Evolutionary conservation across 2,888 invertebrate species (phyloP), one percentile per base, ranked within the genome.

Genomic region (Latheticus oryzae): DNA sequence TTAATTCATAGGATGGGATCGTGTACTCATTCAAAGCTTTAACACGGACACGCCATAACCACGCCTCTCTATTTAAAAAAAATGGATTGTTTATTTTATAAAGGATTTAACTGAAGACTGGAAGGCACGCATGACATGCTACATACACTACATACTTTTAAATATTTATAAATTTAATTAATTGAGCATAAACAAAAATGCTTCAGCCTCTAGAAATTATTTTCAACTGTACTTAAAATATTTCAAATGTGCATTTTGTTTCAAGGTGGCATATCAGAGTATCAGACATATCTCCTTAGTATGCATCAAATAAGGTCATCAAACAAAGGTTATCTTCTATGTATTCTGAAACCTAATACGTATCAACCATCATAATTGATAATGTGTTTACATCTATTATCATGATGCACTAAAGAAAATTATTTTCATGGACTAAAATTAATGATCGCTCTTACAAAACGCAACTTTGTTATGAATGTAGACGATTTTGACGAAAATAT

Each of bases 51-150:
- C 62, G 61, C 58, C 59, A 62, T 53, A 11, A 33, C 60, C 63
- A 63, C 65, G 63, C 63, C 63, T 54, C 37, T 16, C 33, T 42
- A 50, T 38, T 53, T 42, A 57, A 59, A 63, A n/a, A n/a, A 63
- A 65, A 60, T 57, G 52, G 52, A 60, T 62, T 65, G 63, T 65
- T 62, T 61, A 62, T 63, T 63, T 62, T 59, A 59, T 58, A 57
- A 54, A 63, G 56, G 60, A 63, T 65, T 63, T 60, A 58, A 60
- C 19, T 30, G 38, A 45, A 32, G 26, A 23, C 48, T 48, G 11
- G 26, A 48, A 35, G 28, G 30, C 47, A 47, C 47, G 47, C 47
- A 47, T 47, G 21, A 38, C 51, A 30, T 38, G 51, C 51, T 19
- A 33, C 28, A 24, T 23, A 9, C 24, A 24, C 37, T 48, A 12